Evolutionary conservation across 1,140 invertebrate species (phyloP).

Genomic region (Brachionus angularis): DNA sequence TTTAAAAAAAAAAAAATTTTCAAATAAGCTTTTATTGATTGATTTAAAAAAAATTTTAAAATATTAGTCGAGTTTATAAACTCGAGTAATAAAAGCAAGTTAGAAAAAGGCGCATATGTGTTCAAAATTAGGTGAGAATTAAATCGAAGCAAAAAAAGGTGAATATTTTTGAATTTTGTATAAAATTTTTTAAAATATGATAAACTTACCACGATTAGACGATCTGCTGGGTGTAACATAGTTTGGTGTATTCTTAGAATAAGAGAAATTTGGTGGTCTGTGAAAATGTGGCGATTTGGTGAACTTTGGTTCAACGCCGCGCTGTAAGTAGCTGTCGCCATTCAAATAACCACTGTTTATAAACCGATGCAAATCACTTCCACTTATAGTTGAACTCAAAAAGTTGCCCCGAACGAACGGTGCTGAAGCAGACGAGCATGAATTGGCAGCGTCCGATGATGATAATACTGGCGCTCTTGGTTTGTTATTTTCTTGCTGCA

Average conservation of each 20-base stretch:
- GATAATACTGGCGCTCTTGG: conserved; percentile 41
- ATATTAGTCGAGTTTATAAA: too few relatives aligned
- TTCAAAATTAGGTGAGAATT: too few relatives aligned
- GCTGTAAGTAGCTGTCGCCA: conserved; percentile 24
- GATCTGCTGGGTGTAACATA: conserved; percentile 20
- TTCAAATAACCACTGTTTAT: conserved; percentile 41
- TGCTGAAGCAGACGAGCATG: conserved; percentile 6
- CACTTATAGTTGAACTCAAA: conserved; percentile 33
- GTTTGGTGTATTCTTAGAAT: conserved; percentile 23
- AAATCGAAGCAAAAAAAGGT: background rate
- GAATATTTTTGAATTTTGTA: background rate
- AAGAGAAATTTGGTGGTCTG: conserved; percentile 26
- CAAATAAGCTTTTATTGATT: too few relatives aligned
- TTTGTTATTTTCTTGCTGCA: conserved; percentile 8
- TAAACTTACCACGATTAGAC: conserved; percentile 28
- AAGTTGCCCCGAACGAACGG: conserved; percentile 35
- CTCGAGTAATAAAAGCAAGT: background rate
- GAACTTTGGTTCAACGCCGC: conserved; percentile 19
- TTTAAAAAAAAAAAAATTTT: too few relatives aligned
- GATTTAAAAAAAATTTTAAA: too few relatives aligned
- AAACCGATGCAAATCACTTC: conserved; percentile 41
- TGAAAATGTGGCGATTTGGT: conserved; percentile 44
- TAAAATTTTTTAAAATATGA: too few relatives aligned
- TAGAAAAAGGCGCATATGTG: too few relatives aligned
- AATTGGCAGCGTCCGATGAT: conserved; percentile 11